Conservation (phyloP, 2,113 vertebrate genomes). For the Trochalopteron elliotii region DNA sequence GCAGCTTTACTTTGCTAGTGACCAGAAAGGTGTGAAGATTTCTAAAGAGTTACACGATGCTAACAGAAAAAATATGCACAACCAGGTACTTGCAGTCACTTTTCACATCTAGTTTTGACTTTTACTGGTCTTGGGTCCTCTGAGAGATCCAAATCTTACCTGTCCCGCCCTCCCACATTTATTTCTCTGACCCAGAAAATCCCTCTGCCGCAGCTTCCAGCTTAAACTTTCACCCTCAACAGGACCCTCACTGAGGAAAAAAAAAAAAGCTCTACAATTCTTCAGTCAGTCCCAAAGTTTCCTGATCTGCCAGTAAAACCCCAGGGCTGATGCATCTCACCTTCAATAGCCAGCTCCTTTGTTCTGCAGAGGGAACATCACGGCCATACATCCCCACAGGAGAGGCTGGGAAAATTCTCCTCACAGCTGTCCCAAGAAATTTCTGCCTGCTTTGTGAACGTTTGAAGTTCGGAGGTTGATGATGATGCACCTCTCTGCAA, state of each 20-base stretch:
- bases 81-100: background rate
- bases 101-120: background rate
- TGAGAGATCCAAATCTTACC: background rate
- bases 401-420: background rate
- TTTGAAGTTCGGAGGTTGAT: background rate
- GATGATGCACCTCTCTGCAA: background rate
- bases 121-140: background rate
- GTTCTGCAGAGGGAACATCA: background rate
- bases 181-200: constrained; percentile 12
- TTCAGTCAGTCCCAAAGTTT: background rate
- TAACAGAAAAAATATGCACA: background rate
- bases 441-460: background rate
- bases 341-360: constrained; percentile 12
- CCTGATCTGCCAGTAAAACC: background rate
- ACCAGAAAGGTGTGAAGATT: background rate
- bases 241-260: background rate
- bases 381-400: background rate
- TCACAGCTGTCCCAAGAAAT: background rate
- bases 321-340: background rate
- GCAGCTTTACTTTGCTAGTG: background rate
- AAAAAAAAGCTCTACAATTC: background rate
- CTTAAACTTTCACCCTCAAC: background rate
- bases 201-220: background rate
- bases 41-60: background rate
- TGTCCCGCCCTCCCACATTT: background rate